A percentile compares a stretch with the other conserved stretches of the same genome.
phyloP scores from a whole-genome alignment of 2,797 vertebrate genomes.

The Melanotaenia nigrans region DNA sequence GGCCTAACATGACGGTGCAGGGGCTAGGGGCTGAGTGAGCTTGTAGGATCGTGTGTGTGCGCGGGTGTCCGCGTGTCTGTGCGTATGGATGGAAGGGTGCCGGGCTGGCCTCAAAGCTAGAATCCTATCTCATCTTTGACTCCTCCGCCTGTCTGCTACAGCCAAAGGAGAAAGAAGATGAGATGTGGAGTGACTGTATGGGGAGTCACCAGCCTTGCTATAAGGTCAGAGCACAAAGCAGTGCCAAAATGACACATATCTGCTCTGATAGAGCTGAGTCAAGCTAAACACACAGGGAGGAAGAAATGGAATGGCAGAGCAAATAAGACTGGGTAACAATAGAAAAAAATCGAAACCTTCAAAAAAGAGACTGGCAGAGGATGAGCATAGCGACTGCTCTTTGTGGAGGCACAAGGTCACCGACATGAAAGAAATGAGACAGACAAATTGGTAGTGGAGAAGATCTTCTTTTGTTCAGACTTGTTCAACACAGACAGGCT shows the following conservation, averaged over 20 bases:
- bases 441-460: conserved; percentile 42
- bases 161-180: conserved; percentile 58
- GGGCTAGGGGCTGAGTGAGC: conserved; percentile 30
- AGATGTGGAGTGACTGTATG: conserved; percentile 70
- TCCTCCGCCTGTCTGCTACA: conserved; percentile 59
- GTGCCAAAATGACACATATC: conserved; percentile 67
- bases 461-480: conserved; percentile 51
- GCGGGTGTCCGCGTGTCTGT: conserved; percentile 13
- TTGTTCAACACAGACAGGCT: conserved; percentile 31
- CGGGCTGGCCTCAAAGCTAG: conserved; percentile 56
- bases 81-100: conserved; percentile 14
- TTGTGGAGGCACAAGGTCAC: conserved; percentile 53
- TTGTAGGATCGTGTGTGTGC: conserved; percentile 46
- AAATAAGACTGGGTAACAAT: conserved; percentile 43
- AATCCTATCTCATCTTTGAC: conserved; percentile 63
- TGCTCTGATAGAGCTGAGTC: conserved; percentile 51
- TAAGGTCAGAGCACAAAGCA: conserved; percentile 71
- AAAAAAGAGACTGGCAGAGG: conserved; percentile 51
- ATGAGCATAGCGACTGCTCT: conserved; percentile 41
- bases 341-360: conserved; percentile 51
- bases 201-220: conserved; percentile 71
- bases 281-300: conserved; percentile 29
- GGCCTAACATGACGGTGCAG: conserved; percentile 63
- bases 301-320: conserved; percentile 29
- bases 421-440: conserved; percentile 49